Evolutionary conservation across 2,797 vertebrate genomes (phyloP).

Genomic region (Agapornis canus): DNA sequence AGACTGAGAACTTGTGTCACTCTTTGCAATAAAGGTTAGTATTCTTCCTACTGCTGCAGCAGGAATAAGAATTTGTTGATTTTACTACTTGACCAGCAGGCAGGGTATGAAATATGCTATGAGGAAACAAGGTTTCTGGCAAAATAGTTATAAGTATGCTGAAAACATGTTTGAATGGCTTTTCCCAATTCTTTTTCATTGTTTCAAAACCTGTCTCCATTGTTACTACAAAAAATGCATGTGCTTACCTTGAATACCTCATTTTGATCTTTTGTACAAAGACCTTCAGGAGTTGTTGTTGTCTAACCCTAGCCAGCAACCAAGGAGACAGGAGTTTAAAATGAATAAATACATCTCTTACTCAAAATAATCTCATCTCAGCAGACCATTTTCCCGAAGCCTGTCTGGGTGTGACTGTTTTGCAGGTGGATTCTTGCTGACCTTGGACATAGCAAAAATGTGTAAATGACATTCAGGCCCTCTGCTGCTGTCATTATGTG

Average conservation of each 20-base stretch:
- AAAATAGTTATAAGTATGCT: neutral
- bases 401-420: conserved; percentile 26
- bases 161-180: neutral
- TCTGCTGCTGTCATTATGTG: conserved; percentile 37
- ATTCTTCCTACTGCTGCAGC: neutral
- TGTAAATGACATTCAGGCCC: conserved; percentile 63
- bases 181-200: neutral
- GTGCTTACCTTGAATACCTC: conserved; percentile 7
- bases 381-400: conserved; percentile 3
- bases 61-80: neutral
- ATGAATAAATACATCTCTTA: neutral
- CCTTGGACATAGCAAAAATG: conserved; percentile 65
- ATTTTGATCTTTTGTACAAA: neutral
- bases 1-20: neutral
- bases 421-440: conserved; percentile 65
- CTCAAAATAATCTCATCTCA: conserved; percentile 34
- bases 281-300: neutral
- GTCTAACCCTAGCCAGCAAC: neutral
- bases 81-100: conserved; percentile 4
- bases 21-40: neutral
- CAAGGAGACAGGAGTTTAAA: neutral
- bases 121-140: neutral
- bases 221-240: conserved; percentile 7
- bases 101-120: neutral
- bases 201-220: neutral